A percentile compares a stretch with the other conserved stretches of the same genome.
phyloP scores from a whole-genome alignment of 2,888 invertebrate genomes.

The Mythimna loreyi region DNA sequence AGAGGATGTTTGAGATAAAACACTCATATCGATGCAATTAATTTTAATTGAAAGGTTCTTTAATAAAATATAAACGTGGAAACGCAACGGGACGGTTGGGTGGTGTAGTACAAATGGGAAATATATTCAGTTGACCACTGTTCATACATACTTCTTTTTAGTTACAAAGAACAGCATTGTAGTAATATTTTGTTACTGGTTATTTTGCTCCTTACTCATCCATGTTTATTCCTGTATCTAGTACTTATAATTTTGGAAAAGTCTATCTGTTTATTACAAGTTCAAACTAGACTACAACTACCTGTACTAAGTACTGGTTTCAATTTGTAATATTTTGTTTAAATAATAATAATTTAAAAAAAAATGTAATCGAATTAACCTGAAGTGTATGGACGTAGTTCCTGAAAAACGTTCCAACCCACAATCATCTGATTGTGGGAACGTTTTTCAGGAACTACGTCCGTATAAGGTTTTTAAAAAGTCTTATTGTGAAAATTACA shows the following conservation, averaged over 20 bases:
- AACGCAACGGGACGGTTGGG: background rate
- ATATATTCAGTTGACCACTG: background rate
- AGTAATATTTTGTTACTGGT: too few relatives aligned
- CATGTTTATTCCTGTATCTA: background rate
- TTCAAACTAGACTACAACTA: too few relatives aligned
- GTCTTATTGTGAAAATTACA: background rate
- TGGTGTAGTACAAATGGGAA: background rate
- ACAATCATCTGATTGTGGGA: too few relatives aligned
- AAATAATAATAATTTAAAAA: too few relatives aligned
- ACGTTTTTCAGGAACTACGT: too few relatives aligned
- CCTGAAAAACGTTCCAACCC: too few relatives aligned
- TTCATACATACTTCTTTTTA: background rate
- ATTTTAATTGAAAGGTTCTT: constrained; percentile 35
- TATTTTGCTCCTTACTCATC: background rate
- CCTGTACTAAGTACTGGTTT: background rate
- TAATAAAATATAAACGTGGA: constrained; percentile 17
- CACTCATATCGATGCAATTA: constrained; percentile 36
- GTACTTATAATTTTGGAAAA: too few relatives aligned
- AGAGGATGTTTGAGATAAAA: constrained; percentile 27
- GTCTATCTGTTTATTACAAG: too few relatives aligned
- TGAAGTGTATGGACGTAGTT: too few relatives aligned
- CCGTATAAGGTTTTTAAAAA: too few relatives aligned
- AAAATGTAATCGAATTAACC: too few relatives aligned
- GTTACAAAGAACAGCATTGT: background rate
- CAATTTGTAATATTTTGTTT: background rate